phyloP scores from a whole-genome alignment of 2,888 invertebrate genomes.

The Amaurobius ferox region DNA sequence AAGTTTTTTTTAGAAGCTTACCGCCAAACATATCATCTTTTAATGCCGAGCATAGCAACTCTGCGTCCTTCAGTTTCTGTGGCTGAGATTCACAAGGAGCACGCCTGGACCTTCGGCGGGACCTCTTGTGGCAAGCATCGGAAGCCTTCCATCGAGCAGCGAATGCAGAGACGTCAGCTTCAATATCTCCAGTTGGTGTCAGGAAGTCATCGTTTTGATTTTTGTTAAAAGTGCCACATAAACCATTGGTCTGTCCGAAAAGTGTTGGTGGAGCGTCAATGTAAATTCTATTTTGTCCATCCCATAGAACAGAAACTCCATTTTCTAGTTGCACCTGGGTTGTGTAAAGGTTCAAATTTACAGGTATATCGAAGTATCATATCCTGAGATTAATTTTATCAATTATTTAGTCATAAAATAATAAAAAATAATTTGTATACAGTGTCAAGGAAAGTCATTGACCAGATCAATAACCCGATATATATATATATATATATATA shows the following conservation, averaged over 20 bases:
- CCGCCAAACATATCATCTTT: slow-evolving; percentile 81
- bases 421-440: too few species aligned
- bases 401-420: too few species aligned
- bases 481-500: too few species aligned
- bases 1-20: slow-evolving; percentile 22
- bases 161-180: slow-evolving; percentile 86
- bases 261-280: slow-evolving; percentile 87
- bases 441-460: too few species aligned
- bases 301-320: slow-evolving; percentile 91
- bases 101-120: slow-evolving; percentile 13
- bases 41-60: slow-evolving; percentile 84
- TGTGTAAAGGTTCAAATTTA: too few species aligned
- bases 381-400: too few species aligned
- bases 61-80: slow-evolving; percentile 80
- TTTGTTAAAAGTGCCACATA: slow-evolving; percentile 93
- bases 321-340: slow-evolving; percentile 85
- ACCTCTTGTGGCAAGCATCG: slow-evolving; percentile 82
- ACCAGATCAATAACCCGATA: too few species aligned
- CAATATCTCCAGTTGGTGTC: slow-evolving; percentile 90
- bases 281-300: slow-evolving; percentile 89
- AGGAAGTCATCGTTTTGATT: slow-evolving; percentile 93
- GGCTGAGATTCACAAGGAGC: slow-evolving; percentile 76
- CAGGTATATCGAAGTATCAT: too few species aligned
- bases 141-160: slow-evolving; percentile 93
- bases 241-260: slow-evolving; percentile 82